phyloP scores from a whole-genome alignment of 2,888 invertebrate species.

The Falcaria lacertinaria region DNA sequence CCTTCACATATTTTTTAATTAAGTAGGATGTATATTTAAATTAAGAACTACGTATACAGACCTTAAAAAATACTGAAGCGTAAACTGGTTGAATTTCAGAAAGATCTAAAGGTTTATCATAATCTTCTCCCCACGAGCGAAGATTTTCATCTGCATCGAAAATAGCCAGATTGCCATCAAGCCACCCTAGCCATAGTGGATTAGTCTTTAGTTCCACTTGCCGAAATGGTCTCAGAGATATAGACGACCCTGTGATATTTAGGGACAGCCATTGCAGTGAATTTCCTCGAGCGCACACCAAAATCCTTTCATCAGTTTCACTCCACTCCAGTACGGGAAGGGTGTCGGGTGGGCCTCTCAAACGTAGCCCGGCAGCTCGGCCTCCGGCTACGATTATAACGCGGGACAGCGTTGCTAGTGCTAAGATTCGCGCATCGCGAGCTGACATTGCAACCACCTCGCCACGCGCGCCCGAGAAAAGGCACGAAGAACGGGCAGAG shows the following conservation, averaged over 20 bases:
- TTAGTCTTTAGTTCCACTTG: slow-evolving; percentile 83
- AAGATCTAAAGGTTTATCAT: slow-evolving; percentile 90
- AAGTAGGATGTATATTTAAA: too few relatives aligned
- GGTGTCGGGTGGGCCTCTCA: slow-evolving; percentile 86
- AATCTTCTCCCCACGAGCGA: slow-evolving; percentile 93
- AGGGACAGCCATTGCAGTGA: slow-evolving; percentile 93
- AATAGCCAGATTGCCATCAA: slow-evolving; percentile 89
- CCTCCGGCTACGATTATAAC: slow-evolving; percentile 79
- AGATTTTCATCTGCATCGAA: slow-evolving; percentile 92
- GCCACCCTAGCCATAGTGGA: slow-evolving; percentile 86
- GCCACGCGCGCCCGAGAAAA: slow-evolving; percentile 98
- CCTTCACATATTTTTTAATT: too few relatives aligned
- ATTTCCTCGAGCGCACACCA: slow-evolving; percentile 93
- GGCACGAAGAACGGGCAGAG: slow-evolving; percentile 93
- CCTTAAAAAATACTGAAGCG: slow-evolving; percentile 93
- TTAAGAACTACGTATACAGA: slow-evolving; percentile 22
- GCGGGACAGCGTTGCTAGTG: slow-evolving; percentile 96
- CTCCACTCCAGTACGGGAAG: slow-evolving; percentile 96
- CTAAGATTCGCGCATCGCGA: slow-evolving; percentile 83
- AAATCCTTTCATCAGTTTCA: slow-evolving; percentile 85
- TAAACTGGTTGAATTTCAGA: slow-evolving; percentile 90
- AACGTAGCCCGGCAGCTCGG: slow-evolving; percentile 71
- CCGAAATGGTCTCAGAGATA: slow-evolving; percentile 80
- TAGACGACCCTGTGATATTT: slow-evolving; percentile 57
- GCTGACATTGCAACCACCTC: slow-evolving; percentile 82